Evolutionary conservation across 2,797 vertebrate species (phyloP).

Genomic region (Typhlichthys subterraneus): DNA sequence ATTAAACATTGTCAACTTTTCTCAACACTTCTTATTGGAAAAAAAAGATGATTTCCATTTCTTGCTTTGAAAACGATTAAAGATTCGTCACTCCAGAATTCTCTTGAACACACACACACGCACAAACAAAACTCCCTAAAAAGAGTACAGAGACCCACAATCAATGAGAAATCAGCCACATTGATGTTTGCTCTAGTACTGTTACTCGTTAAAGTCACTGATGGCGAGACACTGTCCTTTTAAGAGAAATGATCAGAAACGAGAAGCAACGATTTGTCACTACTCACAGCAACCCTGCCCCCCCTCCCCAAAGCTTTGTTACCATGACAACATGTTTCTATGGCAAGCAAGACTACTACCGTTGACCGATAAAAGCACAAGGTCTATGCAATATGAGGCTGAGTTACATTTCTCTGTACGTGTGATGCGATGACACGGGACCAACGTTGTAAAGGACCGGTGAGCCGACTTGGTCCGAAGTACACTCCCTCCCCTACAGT

Average conservation of each 20-base stretch:
- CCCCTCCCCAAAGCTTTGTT: slow-evolving; percentile 36
- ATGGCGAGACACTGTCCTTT: slow-evolving; percentile 56
- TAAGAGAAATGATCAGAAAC: slow-evolving; percentile 64
- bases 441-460: slow-evolving; percentile 18
- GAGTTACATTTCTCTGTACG: slow-evolving; percentile 55
- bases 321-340: slow-evolving; percentile 76
- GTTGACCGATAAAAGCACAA: slow-evolving; percentile 79
- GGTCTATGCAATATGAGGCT: slow-evolving; percentile 71
- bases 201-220: slow-evolving; percentile 66
- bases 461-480: slow-evolving; percentile 28
- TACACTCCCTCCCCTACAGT: slow-evolving; percentile 26
- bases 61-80: slow-evolving; percentile 55
- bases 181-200: slow-evolving; percentile 62
- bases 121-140: slow-evolving; percentile 58
- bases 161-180: slow-evolving; percentile 69
- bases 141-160: slow-evolving; percentile 67
- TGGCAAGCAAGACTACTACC: slow-evolving; percentile 83
- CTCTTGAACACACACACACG: slow-evolving; percentile 56
- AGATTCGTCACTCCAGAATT: slow-evolving; percentile 33
- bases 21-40: slow-evolving; percentile 75
- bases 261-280: slow-evolving; percentile 64
- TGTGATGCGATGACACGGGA: slow-evolving; percentile 19
- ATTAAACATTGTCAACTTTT: slow-evolving; percentile 90
- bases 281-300: slow-evolving; percentile 53
- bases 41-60: slow-evolving; percentile 78